Percentiles rank a stretch among this genome's conserved stretches.
Evolutionary conservation across 2,113 vertebrate genomes (phyloP).

Genomic region (Gallinago media): DNA sequence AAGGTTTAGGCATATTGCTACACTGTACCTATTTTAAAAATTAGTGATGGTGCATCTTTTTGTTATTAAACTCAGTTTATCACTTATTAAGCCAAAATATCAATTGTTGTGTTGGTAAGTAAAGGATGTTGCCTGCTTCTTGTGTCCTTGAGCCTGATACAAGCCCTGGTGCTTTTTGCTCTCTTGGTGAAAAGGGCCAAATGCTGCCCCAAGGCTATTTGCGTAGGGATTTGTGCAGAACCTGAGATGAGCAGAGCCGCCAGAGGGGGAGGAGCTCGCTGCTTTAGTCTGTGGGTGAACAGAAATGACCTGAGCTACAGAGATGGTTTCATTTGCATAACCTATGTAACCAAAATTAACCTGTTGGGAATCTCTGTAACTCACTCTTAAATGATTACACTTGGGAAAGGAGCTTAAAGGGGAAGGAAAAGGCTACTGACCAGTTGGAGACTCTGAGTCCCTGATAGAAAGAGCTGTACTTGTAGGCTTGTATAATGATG

Average conservation of each 20-base stretch:
- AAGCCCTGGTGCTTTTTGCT: not conserved
- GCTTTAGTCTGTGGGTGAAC: not conserved
- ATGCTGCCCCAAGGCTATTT: not conserved
- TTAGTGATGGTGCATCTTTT: not conserved
- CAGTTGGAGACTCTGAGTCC: not conserved
- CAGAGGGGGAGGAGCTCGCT: not conserved
- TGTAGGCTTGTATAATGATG: not conserved
- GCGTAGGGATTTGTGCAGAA: not conserved
- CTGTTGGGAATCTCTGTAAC: not conserved
- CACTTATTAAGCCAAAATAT: not conserved
- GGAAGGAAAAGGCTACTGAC: not conserved
- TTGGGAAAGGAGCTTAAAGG: not conserved
- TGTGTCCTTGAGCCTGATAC: not conserved
- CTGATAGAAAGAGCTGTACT: not conserved
- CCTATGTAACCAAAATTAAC: not conserved
- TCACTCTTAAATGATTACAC: not conserved
- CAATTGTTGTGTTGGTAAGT: not conserved
- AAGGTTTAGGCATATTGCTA: not conserved
- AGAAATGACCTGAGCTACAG: not conserved
- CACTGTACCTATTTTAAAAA: not conserved
- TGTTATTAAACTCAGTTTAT: not conserved
- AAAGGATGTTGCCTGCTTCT: not conserved
- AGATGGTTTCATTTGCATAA: not conserved
- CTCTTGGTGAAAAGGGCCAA: not conserved
- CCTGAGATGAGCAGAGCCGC: not conserved